A percentile compares a stretch with the other conserved stretches of the same genome.
Conservation (phyloP, 1,140 invertebrate species). For the Macrobrachium nipponense region DNA sequence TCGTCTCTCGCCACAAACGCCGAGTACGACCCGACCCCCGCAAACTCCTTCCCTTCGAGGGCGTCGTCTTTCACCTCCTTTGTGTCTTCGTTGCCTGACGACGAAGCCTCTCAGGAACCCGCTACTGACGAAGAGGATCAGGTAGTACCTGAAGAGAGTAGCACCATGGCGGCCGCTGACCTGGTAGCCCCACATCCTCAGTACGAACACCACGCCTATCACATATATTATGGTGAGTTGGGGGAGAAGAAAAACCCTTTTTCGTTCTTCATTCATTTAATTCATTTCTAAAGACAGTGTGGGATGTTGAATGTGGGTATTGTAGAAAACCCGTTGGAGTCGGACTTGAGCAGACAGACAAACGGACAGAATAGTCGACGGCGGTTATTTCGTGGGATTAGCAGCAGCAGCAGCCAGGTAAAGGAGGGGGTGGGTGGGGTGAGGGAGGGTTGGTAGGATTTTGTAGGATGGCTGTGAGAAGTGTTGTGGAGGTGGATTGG, state of each 20-base stretch:
- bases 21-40: slow-evolving; percentile 13
- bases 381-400: slow-evolving; percentile 1
- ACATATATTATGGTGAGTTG: slow-evolving; percentile 60
- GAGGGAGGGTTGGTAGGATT: no score
- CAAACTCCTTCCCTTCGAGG: slow-evolving; percentile 41
- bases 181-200: slow-evolving; percentile 42
- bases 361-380: not conserved
- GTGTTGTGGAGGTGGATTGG: not conserved
- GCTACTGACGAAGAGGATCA: slow-evolving; percentile 27
- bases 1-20: not conserved
- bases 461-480: not conserved
- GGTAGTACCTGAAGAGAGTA: slow-evolving; percentile 34
- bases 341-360: not conserved
- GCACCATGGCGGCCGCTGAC: slow-evolving; percentile 51
- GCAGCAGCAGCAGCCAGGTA: no score
- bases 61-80: slow-evolving; percentile 47
- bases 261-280: not conserved
- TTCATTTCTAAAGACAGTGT: not conserved
- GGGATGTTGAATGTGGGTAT: not conserved
- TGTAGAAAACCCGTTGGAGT: no score
- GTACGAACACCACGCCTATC: slow-evolving; percentile 61
- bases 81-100: slow-evolving; percentile 48
- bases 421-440: no score
- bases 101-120: slow-evolving; percentile 25
- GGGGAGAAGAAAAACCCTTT: no score